A percentile compares a stretch with the other conserved stretches of the same genome.
These are phyloP conservation scores for Drosophila chauvacae DNA, from an alignment of 1,140 invertebrate species.

Conservation along the genomic window DNA sequence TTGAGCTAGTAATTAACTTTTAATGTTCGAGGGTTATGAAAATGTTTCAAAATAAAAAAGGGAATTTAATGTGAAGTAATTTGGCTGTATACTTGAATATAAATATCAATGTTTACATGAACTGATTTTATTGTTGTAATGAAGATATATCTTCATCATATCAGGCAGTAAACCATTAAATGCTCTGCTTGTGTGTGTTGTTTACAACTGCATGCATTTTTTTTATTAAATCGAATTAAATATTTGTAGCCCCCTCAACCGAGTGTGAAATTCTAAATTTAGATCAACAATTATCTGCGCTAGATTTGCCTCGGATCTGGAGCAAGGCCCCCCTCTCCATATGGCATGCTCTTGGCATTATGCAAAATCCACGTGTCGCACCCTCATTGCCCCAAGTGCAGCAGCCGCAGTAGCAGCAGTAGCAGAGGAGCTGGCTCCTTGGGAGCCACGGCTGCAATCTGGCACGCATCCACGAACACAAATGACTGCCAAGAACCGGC, in stretches of 20 bases:
- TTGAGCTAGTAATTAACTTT: neutral
- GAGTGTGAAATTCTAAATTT: slow-evolving; percentile 31
- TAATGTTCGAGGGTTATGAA: neutral
- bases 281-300: slow-evolving; percentile 46
- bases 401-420: neutral
- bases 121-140: neutral
- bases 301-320: slow-evolving; percentile 54
- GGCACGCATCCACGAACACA: slow-evolving; percentile 27
- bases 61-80: neutral
- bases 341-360: slow-evolving; percentile 36
- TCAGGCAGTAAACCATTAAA: neutral
- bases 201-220: slow-evolving; percentile 3
- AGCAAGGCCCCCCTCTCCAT: slow-evolving; percentile 6
- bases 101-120: neutral
- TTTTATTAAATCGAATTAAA: neutral
- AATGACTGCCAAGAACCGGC: slow-evolving; percentile 5
- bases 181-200: neutral
- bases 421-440: neutral
- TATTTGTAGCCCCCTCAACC: neutral
- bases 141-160: neutral
- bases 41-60: neutral
- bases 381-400: slow-evolving; percentile 27
- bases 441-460: slow-evolving; percentile 43
- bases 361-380: slow-evolving; percentile 77
- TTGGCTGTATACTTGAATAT: neutral